Evolutionary conservation across 53 echinoderm and acorn worm genomes (phyloP).

Genomic region (Astropecten irregularis): DNA sequence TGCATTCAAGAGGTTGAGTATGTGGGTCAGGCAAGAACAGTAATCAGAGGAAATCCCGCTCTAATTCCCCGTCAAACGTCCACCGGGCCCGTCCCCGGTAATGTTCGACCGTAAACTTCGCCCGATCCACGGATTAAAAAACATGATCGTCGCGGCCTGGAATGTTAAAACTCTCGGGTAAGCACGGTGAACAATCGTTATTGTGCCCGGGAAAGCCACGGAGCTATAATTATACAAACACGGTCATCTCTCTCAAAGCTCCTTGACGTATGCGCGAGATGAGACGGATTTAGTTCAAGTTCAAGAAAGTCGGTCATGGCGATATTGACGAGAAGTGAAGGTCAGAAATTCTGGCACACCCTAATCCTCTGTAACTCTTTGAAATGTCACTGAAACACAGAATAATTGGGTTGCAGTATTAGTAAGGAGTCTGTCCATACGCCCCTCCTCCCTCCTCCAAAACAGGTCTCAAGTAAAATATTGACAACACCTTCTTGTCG

Average conservation of each 20-base stretch:
- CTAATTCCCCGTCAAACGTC: conserved; percentile 7
- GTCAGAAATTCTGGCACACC: neutral
- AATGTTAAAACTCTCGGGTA: conserved; percentile 5
- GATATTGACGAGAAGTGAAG: neutral
- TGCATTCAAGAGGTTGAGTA: conserved; percentile 51
- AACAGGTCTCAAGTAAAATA: too few species aligned
- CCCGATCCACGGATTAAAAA: neutral
- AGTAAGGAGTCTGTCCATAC: too few species aligned
- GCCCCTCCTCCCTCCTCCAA: too few species aligned
- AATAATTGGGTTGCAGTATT: too few species aligned
- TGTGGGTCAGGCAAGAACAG: conserved; percentile 24
- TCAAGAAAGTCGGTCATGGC: conserved; percentile 22
- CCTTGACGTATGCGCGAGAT: too few species aligned
- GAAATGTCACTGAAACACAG: neutral
- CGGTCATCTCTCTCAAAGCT: neutral
- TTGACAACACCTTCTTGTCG: too few species aligned
- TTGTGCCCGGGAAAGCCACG: conserved; percentile 3
- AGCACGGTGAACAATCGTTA: neutral
- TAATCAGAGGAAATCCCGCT: conserved; percentile 30
- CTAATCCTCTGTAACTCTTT: neutral
- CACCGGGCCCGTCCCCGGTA: too few species aligned
- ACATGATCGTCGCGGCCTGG: neutral
- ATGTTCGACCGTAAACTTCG: neutral
- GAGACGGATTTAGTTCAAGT: conserved; percentile 11
- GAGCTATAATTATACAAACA: too few species aligned